These are phyloP conservation scores for Paguma larvata DNA, from an alignment of 2,797 vertebrate species.

Conservation along the genomic window DNA sequence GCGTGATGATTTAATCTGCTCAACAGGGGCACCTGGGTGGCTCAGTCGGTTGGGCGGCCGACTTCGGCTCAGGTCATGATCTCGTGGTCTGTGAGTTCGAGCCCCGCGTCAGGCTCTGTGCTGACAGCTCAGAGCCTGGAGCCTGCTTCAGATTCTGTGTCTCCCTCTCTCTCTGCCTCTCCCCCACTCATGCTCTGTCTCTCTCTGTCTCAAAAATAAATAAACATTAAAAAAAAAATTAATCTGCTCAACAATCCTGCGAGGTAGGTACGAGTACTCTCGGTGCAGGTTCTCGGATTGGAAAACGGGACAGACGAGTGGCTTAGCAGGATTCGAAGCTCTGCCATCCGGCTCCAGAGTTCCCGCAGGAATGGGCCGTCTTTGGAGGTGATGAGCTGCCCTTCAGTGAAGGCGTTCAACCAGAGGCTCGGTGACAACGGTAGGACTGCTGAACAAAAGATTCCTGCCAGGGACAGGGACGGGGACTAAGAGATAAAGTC, in stretches of 20 bases:
- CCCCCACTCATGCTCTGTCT: too few species aligned
- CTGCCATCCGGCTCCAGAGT: background rate
- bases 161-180: too few species aligned
- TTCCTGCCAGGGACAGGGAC: background rate
- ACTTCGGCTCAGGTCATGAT: too few species aligned
- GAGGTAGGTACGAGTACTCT: fast-evolving
- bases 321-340: background rate
- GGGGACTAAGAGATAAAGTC: background rate
- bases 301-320: background rate
- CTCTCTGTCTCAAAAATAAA: too few species aligned
- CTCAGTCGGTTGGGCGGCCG: too few species aligned
- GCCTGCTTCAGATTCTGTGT: too few species aligned
- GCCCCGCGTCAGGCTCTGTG: too few species aligned
- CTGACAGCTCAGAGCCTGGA: too few species aligned
- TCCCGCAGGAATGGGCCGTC: background rate
- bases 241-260: background rate
- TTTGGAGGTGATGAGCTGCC: background rate
- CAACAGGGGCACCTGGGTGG: too few species aligned
- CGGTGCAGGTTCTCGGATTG: background rate
- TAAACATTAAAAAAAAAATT: too few species aligned
- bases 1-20: background rate
- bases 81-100: too few species aligned
- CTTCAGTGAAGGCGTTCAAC: background rate
- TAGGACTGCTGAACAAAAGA: background rate
- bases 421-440: background rate